Conservation (phyloP, 2,797 vertebrate species). For the Ciconia nigra region DNA sequence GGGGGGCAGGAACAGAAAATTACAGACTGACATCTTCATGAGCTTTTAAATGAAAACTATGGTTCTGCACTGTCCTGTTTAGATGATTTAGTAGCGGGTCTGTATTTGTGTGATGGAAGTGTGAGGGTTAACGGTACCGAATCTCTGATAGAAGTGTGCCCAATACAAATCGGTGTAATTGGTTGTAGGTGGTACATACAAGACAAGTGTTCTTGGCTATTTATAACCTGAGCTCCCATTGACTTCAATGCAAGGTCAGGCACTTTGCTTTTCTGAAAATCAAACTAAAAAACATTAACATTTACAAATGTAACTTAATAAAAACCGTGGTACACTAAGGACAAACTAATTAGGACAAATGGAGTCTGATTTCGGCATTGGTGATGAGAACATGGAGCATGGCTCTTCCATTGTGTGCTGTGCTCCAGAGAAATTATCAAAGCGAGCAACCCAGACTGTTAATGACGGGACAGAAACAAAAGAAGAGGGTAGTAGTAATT, state of each 20-base stretch:
- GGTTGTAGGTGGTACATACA: background rate
- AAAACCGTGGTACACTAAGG: background rate
- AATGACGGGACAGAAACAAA: rapidly evolving
- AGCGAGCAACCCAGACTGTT: background rate
- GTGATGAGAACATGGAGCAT: background rate
- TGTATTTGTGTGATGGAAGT: background rate
- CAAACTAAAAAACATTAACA: background rate
- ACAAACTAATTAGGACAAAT: background rate
- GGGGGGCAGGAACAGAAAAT: background rate
- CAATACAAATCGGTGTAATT: no score
- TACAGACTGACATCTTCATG: background rate
- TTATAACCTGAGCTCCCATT: background rate
- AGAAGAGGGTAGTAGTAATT: background rate
- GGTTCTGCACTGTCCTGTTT: background rate
- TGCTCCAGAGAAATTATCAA: background rate
- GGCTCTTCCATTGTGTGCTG: background rate
- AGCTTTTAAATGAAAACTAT: background rate
- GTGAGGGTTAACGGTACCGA: background rate
- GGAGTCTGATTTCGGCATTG: background rate
- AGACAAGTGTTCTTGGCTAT: background rate
- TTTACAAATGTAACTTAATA: background rate
- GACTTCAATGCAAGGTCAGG: background rate
- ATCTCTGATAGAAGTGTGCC: background rate
- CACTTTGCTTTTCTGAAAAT: background rate
- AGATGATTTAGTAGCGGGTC: background rate